These are phyloP conservation scores for Drosophila lutescens DNA, from an alignment of 2,888 invertebrate genomes.

Conservation along the genomic window DNA sequence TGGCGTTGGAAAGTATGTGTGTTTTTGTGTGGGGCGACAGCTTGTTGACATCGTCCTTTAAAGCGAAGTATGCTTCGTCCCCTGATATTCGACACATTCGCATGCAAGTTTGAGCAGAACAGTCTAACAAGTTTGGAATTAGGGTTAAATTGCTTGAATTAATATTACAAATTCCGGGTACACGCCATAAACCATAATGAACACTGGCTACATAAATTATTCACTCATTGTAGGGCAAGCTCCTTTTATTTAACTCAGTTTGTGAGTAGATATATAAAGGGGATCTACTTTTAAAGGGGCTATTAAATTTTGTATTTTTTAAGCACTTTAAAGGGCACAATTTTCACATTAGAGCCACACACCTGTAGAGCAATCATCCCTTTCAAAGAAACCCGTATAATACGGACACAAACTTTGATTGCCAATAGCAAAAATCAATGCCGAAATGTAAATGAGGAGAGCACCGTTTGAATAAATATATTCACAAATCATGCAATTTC, in stretches of 20 bases:
- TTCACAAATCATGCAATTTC: slow-evolving; percentile 65
- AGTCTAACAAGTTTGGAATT: slow-evolving; percentile 10
- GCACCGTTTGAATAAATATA: slow-evolving; percentile 65
- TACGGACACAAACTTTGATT: slow-evolving; percentile 14
- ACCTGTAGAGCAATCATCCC: not conserved
- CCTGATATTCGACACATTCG: slow-evolving; percentile 32
- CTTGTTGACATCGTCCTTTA: slow-evolving; percentile 50
- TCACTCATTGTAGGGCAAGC: not conserved
- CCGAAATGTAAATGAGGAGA: slow-evolving; percentile 24
- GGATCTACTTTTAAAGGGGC: no score
- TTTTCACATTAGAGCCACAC: not conserved
- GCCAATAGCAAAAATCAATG: slow-evolving; percentile 56
- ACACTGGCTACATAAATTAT: slow-evolving; percentile 1
- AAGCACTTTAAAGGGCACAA: no score
- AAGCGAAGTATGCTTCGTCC: slow-evolving; percentile 44
- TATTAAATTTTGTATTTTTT: no score
- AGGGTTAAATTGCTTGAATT: slow-evolving; percentile 24
- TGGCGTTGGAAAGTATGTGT: slow-evolving; percentile 13
- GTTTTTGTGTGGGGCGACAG: slow-evolving; percentile 42
- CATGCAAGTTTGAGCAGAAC: slow-evolving; percentile 3
- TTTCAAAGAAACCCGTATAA: slow-evolving; percentile 1
- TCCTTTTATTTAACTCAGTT: not conserved
- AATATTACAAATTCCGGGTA: slow-evolving; percentile 5
- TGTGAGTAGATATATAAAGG: no score
- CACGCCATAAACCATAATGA: slow-evolving; percentile 7